Percentiles rank a stretch among this genome's conserved stretches.
phyloP scores from a whole-genome alignment of 2,888 invertebrate genomes.

The Drepanosiphum platanoidis region DNA sequence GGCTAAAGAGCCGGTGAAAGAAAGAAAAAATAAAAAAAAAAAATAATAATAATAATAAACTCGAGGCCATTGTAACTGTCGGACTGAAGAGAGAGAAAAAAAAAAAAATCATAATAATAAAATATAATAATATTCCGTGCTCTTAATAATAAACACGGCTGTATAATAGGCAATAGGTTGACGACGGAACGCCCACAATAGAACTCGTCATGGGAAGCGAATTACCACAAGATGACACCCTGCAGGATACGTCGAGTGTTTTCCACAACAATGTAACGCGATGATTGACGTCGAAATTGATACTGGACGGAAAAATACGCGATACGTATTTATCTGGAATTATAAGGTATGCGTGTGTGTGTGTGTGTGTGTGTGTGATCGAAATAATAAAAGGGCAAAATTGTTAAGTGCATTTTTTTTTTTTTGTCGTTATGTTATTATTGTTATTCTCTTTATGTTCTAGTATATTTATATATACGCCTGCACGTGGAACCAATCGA shows the following conservation, averaged over 20 bases:
- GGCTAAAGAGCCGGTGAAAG: constrained; percentile 30
- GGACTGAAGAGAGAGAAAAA: constrained; percentile 38
- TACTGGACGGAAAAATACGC: constrained; percentile 23
- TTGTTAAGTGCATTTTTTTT: constrained; percentile 4
- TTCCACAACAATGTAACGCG: constrained; percentile 41
- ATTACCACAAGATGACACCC: constrained; percentile 52
- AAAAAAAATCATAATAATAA: constrained; percentile 46
- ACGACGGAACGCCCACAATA: constrained; percentile 58
- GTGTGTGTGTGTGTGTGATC: too few species aligned
- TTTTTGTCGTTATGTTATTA: too few species aligned
- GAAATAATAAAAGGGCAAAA: constrained; percentile 47
- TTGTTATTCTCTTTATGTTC: neutral
- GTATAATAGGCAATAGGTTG: constrained; percentile 43
- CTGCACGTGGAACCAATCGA: constrained; percentile 7
- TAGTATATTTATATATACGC: too few species aligned
- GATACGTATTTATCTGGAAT: constrained; percentile 35
- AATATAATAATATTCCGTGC: constrained; percentile 53
- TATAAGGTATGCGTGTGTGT: constrained; percentile 22
- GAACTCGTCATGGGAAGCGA: constrained; percentile 60
- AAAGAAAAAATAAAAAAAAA: constrained; percentile 22
- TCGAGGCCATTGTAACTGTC: constrained; percentile 57
- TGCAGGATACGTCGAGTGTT: constrained; percentile 40
- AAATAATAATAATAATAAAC: constrained; percentile 49
- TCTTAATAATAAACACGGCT: constrained; percentile 49
- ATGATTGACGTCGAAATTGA: constrained; percentile 60